phyloP scores from a whole-genome alignment of 2,113 vertebrate genomes.

The Tenebrosternarchus preto region DNA sequence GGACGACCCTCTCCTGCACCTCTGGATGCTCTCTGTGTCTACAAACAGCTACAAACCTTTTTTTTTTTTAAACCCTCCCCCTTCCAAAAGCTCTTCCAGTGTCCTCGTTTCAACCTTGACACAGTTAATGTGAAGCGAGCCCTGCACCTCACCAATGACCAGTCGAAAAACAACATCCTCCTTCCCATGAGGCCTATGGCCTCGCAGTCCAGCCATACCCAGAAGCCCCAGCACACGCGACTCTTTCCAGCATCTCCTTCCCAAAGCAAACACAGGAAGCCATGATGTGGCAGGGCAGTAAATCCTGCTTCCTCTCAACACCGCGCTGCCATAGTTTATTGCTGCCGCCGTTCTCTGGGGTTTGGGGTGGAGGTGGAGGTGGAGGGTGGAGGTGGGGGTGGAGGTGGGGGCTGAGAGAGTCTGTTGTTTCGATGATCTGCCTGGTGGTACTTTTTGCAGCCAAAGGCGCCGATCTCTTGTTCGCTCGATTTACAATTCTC shows the following conservation, averaged over 20 bases:
- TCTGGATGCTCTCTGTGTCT: too few relatives aligned
- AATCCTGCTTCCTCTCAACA: constrained; percentile 27
- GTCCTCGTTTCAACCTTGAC: constrained; percentile 11
- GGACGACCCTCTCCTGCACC: too few relatives aligned
- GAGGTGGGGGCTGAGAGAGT: neutral
- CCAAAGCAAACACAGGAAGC: constrained; percentile 48
- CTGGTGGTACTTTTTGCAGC: too few relatives aligned
- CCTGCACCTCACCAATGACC: neutral
- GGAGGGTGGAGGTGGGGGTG: neutral
- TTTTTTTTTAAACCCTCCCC: too few relatives aligned
- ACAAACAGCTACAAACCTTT: too few relatives aligned
- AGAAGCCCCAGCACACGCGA: neutral
- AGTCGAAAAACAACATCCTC: neutral
- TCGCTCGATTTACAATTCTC: too few relatives aligned
- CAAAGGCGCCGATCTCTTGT: too few relatives aligned
- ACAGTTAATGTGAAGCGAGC: constrained; percentile 1
- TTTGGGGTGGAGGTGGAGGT: too few relatives aligned
- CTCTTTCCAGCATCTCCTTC: constrained; percentile 26
- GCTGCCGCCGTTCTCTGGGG: neutral
- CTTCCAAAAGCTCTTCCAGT: neutral
- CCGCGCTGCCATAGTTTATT: neutral
- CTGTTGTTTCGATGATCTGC: too few relatives aligned
- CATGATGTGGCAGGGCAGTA: constrained; percentile 4
- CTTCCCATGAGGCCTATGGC: neutral
- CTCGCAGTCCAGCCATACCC: neutral